Evolutionary conservation across 2,797 vertebrate species (phyloP).

Genomic region (Danionella dracula): DNA sequence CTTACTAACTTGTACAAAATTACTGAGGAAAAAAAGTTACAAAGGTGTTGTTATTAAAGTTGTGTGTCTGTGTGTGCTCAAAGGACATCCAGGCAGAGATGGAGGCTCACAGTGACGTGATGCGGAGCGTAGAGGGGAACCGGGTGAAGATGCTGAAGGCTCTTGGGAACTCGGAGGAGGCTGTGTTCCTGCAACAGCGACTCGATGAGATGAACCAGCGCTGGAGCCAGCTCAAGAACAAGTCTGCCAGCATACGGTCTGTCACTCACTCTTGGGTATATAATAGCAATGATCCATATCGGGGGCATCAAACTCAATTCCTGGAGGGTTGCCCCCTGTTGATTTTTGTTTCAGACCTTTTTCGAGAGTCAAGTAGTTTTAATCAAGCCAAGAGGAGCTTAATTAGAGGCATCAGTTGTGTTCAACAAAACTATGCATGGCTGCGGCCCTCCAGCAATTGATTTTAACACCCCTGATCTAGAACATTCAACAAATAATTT

Average conservation of each 20-base stretch:
- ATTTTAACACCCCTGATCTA: too few relatives aligned
- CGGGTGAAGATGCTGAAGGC: slow-evolving; percentile 95
- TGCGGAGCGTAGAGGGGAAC: slow-evolving; percentile 92
- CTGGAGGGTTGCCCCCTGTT: too few relatives aligned
- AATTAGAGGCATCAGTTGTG: too few relatives aligned
- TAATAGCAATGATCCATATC: too few relatives aligned
- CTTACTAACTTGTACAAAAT: neutral
- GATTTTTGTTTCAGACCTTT: too few relatives aligned
- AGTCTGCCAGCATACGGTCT: slow-evolving; percentile 91
- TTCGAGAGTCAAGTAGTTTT: too few relatives aligned
- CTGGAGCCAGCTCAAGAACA: slow-evolving; percentile 91
- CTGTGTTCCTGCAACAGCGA: slow-evolving; percentile 86
- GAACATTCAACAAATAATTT: too few relatives aligned
- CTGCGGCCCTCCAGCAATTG: too few relatives aligned
- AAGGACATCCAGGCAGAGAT: slow-evolving; percentile 98
- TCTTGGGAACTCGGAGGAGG: slow-evolving; percentile 90
- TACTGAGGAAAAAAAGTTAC: too few relatives aligned
- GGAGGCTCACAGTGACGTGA: slow-evolving; percentile 98
- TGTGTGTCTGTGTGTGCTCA: slow-evolving; percentile 40
- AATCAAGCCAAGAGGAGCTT: too few relatives aligned
- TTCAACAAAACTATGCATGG: too few relatives aligned
- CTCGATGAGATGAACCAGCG: slow-evolving; percentile 99
- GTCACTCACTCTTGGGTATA: neutral
- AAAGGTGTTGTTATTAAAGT: neutral
- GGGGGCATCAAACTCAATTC: too few relatives aligned